phyloP scores from a whole-genome alignment of 2,797 vertebrate species.

The Denticeps clupeoides region DNA sequence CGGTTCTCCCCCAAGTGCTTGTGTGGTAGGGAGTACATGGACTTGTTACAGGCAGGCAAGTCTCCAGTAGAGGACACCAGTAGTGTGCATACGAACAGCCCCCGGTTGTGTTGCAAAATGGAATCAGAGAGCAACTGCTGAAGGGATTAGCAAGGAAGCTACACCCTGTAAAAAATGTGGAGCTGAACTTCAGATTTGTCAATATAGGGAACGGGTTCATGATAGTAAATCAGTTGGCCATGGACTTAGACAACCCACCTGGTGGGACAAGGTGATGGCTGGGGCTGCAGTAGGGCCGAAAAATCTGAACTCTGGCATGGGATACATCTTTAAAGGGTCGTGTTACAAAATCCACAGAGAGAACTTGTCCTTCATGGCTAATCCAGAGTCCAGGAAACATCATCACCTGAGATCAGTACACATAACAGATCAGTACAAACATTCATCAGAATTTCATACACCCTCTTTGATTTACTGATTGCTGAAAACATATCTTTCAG shows the following conservation, averaged over 20 bases:
- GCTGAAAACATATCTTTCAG: no score
- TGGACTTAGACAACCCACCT: constrained; percentile 34
- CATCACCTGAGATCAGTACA: constrained; percentile 49
- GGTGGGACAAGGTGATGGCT: constrained; percentile 61
- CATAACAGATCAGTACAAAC: no score
- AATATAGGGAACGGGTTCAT: no score
- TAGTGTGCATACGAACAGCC: constrained; percentile 54
- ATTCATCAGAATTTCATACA: no score
- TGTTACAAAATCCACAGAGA: constrained; percentile 55
- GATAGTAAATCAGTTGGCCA: background rate
- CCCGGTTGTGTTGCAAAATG: constrained; percentile 64
- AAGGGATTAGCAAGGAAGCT: constrained; percentile 56
- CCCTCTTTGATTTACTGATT: no score
- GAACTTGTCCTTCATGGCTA: constrained; percentile 57
- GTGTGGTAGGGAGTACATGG: constrained; percentile 57
- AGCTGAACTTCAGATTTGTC: no score
- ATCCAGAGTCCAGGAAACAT: constrained; percentile 72
- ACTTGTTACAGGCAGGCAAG: constrained; percentile 46
- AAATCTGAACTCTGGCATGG: constrained; percentile 55
- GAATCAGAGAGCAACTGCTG: constrained; percentile 52
- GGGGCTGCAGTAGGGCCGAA: constrained; percentile 63
- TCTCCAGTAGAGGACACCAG: constrained; percentile 66
- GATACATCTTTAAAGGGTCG: constrained; percentile 40
- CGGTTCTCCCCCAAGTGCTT: constrained; percentile 26
- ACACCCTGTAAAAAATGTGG: no score